Conservation (phyloP, 2,113 vertebrate species). For the Syrmaticus mikado region DNA sequence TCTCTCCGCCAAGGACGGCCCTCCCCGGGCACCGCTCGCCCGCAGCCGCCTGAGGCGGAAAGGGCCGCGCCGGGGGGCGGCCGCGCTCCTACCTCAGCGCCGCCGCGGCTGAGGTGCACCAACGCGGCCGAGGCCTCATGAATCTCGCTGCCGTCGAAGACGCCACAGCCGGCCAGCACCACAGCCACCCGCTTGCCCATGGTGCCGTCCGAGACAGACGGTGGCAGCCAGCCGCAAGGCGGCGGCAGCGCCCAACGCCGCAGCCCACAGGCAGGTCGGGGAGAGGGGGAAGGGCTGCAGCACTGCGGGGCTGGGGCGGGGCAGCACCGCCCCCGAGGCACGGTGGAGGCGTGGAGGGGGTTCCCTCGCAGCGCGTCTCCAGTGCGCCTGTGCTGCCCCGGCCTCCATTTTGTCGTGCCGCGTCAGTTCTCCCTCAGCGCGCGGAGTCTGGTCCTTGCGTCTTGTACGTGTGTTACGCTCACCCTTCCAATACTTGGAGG, state of each 20-base stretch:
- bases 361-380: accelerated
- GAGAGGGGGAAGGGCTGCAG: neutral
- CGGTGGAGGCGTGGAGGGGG: accelerated
- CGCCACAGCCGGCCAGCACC: constrained; percentile 82
- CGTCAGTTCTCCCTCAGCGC: too few relatives aligned
- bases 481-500: too few relatives aligned
- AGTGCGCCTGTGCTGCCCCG: neutral
- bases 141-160: constrained; percentile 81
- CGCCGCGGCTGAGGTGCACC: constrained; percentile 80
- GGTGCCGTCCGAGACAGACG: too few relatives aligned
- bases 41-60: neutral
- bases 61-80: neutral
- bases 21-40: neutral
- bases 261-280: too few relatives aligned
- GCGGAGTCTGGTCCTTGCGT: too few relatives aligned
- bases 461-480: too few relatives aligned
- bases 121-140: constrained; percentile 79
- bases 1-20: neutral
- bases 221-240: too few relatives aligned
- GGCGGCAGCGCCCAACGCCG: neutral
- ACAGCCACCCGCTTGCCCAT: constrained; percentile 79
- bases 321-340: neutral
- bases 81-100: constrained; percentile 69
- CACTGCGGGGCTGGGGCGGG: neutral
- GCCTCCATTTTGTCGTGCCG: neutral